Base-by-base conservation (phyloP, 2,888 invertebrate species). In the Lepidocyrtinus sp. region DNA sequence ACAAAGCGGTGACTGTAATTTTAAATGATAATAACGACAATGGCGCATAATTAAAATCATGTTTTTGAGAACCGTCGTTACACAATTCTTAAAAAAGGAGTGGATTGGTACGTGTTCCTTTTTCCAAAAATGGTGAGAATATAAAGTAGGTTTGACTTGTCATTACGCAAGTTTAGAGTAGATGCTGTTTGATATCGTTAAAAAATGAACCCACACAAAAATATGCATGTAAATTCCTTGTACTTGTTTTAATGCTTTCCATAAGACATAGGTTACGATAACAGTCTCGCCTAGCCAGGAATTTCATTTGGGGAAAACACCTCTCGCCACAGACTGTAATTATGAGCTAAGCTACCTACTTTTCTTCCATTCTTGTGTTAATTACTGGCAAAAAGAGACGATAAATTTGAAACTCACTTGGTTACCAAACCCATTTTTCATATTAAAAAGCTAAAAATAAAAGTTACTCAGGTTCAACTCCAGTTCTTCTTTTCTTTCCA, bases 121-220 rank as follows among this genome's bases (percentile, higher is more conserved):
- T 24, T 12, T 50, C 50, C 50, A 50, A 50, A 50, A 50, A 50
- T 50, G 50, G 50, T 50, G 15, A 7, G 50, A 50, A 50, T 50
- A 50, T 50, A 50, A 50, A 50, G 17, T 50, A 50, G 50, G n/a
- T 50, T 50, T 50, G 50, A 50, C 50, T n/a, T 50, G 50, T 50
- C 50, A 50, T 50, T 50, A 50, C 50, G 17, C 2, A 50, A 36
- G n/a, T n/a, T n/a, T n/a, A n/a, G 12, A 36, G 12, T 36, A 12
- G 15, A 17, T 50, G 12, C 17, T 17, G 17, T 50, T 50, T 50
- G 50, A 50, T 50, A 50, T 50, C 5, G 12, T n/a, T n/a, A 36
- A 50, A 50, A 50, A 50, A 50, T 50, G n/a, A n/a, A n/a, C 50
- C 50, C 50, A 50, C 50, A 50, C 50, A 12, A 36, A 50, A n/a